Percentiles rank a stretch among this genome's conserved stretches.
Conservation (phyloP, 2,113 vertebrate species). For the Calypte anna region DNA sequence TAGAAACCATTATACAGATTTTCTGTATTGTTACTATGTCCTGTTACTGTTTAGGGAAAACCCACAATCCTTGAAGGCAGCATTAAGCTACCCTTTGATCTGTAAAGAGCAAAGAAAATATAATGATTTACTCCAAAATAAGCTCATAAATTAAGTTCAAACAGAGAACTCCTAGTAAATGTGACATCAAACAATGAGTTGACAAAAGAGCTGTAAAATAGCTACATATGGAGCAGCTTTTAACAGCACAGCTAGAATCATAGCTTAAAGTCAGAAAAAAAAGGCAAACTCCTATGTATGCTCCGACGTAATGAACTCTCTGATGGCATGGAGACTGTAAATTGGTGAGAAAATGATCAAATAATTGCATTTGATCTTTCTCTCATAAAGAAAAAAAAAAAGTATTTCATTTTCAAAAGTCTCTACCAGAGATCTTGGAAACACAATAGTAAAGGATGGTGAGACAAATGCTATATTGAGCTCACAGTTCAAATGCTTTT, state of each 20-base stretch:
- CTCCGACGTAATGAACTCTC: not conserved
- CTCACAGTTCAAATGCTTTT: conserved; percentile 40
- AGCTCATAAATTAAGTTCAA: not conserved
- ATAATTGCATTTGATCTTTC: conserved; percentile 26
- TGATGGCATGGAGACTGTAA: not conserved
- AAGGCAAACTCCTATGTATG: not conserved
- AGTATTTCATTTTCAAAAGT: not conserved
- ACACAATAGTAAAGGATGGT: conserved; percentile 4
- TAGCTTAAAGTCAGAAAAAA: not conserved
- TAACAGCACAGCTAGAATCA: not conserved
- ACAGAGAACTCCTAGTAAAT: not conserved
- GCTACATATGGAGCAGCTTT: not conserved
- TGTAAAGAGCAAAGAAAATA: not conserved
- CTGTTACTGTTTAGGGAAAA: not conserved
- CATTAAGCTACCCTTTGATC: not conserved
- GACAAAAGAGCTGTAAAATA: not conserved
- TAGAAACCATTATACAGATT: not conserved
- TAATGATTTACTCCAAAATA: not conserved
- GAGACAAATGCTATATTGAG: conserved; percentile 30
- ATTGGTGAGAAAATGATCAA: conserved; percentile 5
- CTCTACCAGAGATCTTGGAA: conserved; percentile 26
- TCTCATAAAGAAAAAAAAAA: not conserved
- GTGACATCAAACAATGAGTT: not conserved
- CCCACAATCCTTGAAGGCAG: not conserved
- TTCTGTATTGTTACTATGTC: not conserved